phyloP scores from a whole-genome alignment of 2,797 vertebrate species.

The Enteromius radiatus region DNA sequence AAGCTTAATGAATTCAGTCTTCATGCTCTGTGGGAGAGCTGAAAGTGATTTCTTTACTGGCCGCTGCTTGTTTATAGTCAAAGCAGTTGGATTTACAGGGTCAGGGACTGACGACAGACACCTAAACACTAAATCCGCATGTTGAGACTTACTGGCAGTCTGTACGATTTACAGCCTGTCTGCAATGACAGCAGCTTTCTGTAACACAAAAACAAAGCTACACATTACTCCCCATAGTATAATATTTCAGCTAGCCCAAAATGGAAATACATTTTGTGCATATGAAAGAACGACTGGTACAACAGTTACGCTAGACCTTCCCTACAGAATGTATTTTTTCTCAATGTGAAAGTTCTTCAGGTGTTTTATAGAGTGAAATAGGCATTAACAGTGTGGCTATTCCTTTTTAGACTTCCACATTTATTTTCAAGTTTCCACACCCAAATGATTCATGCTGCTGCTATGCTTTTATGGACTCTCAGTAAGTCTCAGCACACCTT shows the following conservation, averaged over 20 bases:
- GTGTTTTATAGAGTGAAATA: conserved; percentile 2
- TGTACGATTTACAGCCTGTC: conserved; percentile 31
- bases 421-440: conserved; percentile 31
- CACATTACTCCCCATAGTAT: conserved; percentile 26
- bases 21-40: conserved; percentile 7
- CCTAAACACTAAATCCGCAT: conserved; percentile 26
- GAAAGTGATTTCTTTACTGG: conserved; percentile 13
- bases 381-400: background rate
- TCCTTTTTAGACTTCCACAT: conserved; percentile 20
- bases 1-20: background rate
- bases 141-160: conserved; percentile 27
- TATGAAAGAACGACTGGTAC: conserved; percentile 2
- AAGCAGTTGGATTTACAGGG: conserved; percentile 8
- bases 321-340: conserved; percentile 8
- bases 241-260: conserved; percentile 38
- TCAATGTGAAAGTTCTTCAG: conserved; percentile 7
- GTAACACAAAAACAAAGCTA: conserved; percentile 22
- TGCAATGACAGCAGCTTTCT: conserved; percentile 26
- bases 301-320: conserved; percentile 6
- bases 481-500: conserved; percentile 37
- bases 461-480: conserved; percentile 44
- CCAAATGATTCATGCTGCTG: conserved; percentile 42
- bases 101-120: conserved; percentile 32
- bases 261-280: conserved; percentile 34
- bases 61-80: conserved; percentile 24